A percentile compares a stretch with the other conserved stretches of the same genome.
These are phyloP conservation scores for Syngnathus floridae DNA, from an alignment of 2,113 vertebrate species.

Conservation along the genomic window DNA sequence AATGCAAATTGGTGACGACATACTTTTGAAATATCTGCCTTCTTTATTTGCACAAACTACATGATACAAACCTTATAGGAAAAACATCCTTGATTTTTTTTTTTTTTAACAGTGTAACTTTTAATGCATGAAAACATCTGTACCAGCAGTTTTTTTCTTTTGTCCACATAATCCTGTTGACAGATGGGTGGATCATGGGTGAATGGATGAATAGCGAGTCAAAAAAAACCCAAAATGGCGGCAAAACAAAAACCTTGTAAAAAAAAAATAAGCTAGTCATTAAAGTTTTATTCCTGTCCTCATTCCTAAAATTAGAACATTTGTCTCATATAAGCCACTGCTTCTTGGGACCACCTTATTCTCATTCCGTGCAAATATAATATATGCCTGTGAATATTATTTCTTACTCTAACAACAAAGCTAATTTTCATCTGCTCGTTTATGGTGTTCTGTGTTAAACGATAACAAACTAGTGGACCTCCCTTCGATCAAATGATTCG, in stretches of 20 bases:
- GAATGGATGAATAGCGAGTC: not conserved
- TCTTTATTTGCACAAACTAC: not conserved
- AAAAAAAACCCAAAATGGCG: not conserved
- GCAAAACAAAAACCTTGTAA: not conserved
- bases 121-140: not conserved
- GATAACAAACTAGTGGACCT: no score
- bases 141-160: not conserved
- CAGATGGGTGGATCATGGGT: not conserved
- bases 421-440: no score
- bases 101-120: not conserved
- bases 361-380: no score
- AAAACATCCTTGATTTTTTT: not conserved
- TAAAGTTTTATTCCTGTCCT: constrained; percentile 44
- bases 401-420: no score
- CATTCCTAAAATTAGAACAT: constrained; percentile 40
- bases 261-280: constrained; percentile 10
- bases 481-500: not conserved
- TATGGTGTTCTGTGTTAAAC: no score
- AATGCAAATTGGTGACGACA: not conserved
- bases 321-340: not conserved
- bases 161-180: not conserved
- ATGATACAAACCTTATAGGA: not conserved
- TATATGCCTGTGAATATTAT: no score
- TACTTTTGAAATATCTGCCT: not conserved
- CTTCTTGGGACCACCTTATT: constrained; percentile 28